Evolutionary conservation across 2,888 invertebrate species (phyloP), one percentile per base, ranked within the genome.

Genomic region (Ormyrus thymus): DNA sequence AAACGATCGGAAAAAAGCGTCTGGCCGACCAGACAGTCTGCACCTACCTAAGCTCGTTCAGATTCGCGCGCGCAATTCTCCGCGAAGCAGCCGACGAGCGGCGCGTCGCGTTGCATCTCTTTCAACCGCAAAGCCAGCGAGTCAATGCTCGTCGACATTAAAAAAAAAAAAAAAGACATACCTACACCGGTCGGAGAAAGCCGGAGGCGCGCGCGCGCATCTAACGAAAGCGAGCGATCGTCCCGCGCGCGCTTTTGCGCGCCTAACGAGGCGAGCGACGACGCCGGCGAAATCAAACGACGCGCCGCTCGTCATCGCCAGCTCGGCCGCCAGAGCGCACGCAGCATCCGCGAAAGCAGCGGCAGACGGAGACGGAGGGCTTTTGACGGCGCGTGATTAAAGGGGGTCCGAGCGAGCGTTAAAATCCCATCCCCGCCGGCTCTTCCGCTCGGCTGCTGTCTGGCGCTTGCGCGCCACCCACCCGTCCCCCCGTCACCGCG

Each of bases 241-340:
- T n/a, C n/a, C n/a, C 55, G 48, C 55, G 15, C n/a, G 55, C 56
- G 46, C 48, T 61, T 71, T 65, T 55, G 53, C 51, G 43, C 9
- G 51, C 15, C 71, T 79, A 79, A 79, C 79, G 75, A 79, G 61
- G 79, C 79, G 70, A n/a, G 45, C 13, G 61, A 43, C 45, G 9
- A 8, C 51, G n/a, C 11, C 64, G 66, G 51, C 45, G 50, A 61
- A 75, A 71, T 75, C 77, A 77, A 73, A 77, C 75, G 70, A 48
- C 43, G 66, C 61, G 59, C 10, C 72, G 64, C 68, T 72, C 68
- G 73, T 78, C 68, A 78, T 61, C 61, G 61, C 29, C 29, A 61
- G 66, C 46, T 29, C 9, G 46, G 8, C n/a, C 5, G 64, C 43
- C 15, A 29, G 29, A 29, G 4, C 29, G 29, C 46, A 51, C 15